phyloP scores from a whole-genome alignment of 2,113 vertebrate genomes.

The Clinocottus analis region DNA sequence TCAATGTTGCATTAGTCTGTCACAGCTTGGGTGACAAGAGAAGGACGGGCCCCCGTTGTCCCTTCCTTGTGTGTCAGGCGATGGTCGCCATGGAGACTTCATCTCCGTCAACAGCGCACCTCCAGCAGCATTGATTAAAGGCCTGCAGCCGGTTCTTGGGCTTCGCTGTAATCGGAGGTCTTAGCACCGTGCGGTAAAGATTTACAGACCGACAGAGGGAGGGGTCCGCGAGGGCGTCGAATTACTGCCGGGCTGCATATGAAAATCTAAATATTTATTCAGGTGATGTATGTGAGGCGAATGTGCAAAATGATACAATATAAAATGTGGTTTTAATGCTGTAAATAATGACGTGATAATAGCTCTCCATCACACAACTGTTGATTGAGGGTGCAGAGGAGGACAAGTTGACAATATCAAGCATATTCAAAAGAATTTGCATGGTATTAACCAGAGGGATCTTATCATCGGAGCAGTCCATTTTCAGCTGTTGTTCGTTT shows the following conservation, averaged over 20 bases:
- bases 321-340: not conserved
- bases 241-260: not conserved
- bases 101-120: conserved; percentile 55
- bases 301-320: not conserved
- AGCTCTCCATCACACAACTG: not conserved
- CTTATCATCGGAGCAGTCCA: not conserved
- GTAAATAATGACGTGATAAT: not conserved
- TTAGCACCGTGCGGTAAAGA: conserved; percentile 47
- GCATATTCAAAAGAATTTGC: conserved; percentile 17
- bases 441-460: not conserved
- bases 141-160: conserved; percentile 43
- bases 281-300: too few relatives aligned
- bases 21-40: conserved; percentile 74
- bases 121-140: conserved; percentile 71
- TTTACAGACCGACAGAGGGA: conserved; percentile 8
- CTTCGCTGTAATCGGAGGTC: conserved; percentile 54
- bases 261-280: not conserved
- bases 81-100: conserved; percentile 76
- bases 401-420: conserved; percentile 9
- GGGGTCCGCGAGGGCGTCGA: not conserved
- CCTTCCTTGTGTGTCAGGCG: conserved; percentile 55
- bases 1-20: conserved; percentile 81
- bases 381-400: not conserved
- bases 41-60: conserved; percentile 56
- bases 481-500: conserved; percentile 23